A percentile compares a stretch with the other conserved stretches of the same genome.
Evolutionary conservation across 2,888 invertebrate species (phyloP).

Genomic region (Idaea biselata): DNA sequence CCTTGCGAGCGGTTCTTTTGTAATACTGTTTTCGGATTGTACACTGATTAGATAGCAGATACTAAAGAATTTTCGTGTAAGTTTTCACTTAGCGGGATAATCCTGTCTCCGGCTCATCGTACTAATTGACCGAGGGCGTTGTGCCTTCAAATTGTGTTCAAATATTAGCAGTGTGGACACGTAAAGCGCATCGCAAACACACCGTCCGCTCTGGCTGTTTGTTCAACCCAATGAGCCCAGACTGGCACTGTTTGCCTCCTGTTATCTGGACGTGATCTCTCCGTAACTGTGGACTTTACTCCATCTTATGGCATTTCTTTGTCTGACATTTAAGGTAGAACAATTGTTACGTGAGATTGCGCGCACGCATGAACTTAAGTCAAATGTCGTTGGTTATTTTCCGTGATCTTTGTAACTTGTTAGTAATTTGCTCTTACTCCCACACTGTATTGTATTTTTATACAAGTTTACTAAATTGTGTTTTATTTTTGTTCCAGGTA

Average conservation of each 20-base stretch:
- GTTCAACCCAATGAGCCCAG: conserved; percentile 57
- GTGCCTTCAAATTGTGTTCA: conserved; percentile 74
- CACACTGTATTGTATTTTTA: conserved; percentile 10
- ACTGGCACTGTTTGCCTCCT: conserved; percentile 47
- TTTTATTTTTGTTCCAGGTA: conserved; percentile 47
- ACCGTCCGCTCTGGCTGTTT: conserved; percentile 54
- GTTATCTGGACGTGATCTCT: conserved; percentile 61
- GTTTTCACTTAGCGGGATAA: conserved; percentile 39
- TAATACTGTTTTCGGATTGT: conserved; percentile 39
- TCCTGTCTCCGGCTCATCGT: conserved; percentile 33
- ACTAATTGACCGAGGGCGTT: conserved; percentile 64
- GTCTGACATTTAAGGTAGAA: conserved; percentile 42
- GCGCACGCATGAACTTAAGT: conserved; percentile 46
- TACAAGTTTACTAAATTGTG: conserved; percentile 17
- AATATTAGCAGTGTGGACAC: conserved; percentile 63
- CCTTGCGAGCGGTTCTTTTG: conserved; percentile 39
- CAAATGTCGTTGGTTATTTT: conserved; percentile 25
- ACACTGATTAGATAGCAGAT: conserved; percentile 16
- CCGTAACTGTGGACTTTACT: conserved; percentile 38
- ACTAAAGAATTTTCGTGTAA: conserved; percentile 34
- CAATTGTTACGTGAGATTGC: conserved; percentile 48
- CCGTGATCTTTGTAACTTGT: conserved; percentile 12
- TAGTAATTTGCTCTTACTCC: conserved; percentile 9
- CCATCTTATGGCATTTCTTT: conserved; percentile 43
- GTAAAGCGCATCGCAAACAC: conserved; percentile 65